These are phyloP conservation scores for Allobates femoralis DNA, from an alignment of 2,797 vertebrate genomes.

Conservation along the genomic window DNA sequence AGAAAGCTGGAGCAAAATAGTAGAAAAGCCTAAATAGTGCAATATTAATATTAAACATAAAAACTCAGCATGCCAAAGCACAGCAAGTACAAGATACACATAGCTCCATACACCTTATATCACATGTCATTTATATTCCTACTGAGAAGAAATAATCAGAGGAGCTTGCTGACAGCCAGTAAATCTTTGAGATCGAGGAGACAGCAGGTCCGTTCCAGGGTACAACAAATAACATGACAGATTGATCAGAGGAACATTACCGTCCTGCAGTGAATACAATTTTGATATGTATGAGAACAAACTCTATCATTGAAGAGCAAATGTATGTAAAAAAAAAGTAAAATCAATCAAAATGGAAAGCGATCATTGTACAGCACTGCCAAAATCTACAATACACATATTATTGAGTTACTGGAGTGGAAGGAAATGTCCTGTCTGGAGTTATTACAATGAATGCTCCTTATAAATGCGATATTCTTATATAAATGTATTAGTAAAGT, in stretches of 20 bases:
- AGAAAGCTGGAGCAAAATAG: slow-evolving; percentile 36
- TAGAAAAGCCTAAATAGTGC: slow-evolving; percentile 43
- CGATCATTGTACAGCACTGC: background rate
- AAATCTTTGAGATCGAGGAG: slow-evolving; percentile 1
- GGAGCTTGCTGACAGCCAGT: background rate
- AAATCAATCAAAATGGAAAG: background rate
- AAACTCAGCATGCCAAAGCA: slow-evolving; percentile 33
- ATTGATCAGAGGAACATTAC: background rate
- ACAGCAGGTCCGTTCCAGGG: background rate
- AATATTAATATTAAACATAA: slow-evolving; percentile 42
- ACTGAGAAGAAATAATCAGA: background rate
- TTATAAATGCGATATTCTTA: background rate
- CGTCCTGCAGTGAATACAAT: slow-evolving; percentile 22
- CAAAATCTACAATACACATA: background rate
- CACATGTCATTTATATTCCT: slow-evolving; percentile 12
- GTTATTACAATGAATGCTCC: background rate
- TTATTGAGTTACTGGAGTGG: background rate
- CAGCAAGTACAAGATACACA: slow-evolving; percentile 1
- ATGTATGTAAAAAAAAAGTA: background rate
- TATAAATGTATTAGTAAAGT: background rate
- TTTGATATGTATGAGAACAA: background rate
- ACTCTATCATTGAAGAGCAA: background rate
- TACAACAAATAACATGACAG: background rate
- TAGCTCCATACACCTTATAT: slow-evolving; percentile 22
- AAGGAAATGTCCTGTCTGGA: background rate